Evolutionary conservation across 2,797 vertebrate genomes (phyloP), one percentile per base, ranked within the genome.

Genomic region (Dicrostonyx torquatus): DNA sequence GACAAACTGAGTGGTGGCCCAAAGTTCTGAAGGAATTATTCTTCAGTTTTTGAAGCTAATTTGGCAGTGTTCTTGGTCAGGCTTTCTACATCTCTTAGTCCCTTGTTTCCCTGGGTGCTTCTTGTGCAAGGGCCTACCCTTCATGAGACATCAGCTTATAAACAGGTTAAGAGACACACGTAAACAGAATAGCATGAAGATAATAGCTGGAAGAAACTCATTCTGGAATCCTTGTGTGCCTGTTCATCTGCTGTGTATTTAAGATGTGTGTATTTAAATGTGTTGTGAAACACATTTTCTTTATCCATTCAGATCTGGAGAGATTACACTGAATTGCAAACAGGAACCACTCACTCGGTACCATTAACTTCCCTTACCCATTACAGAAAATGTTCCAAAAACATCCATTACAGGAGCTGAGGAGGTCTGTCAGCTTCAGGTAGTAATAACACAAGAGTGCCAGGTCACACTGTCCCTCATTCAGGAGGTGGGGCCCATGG

Each of bases 11-110:
- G 13, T 77, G 37, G 40, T 89, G 29, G n/a, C 64, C 64, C 64
- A 91, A n/a, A 79, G 37, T 68, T 84, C 31, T 58, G 43, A 89
- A 87, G 72, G 22, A 85, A 79, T 92, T 75, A 11, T 29, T 90
- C 29, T 76, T 89, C 26, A 11, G 58, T 84, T 58, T 94, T 94
- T 91, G 80, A 90, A 90, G 86, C 31, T 90, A 76, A 77, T 37
- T 66, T 40, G 75, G 45, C 58, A 60, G 55, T 48, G 78, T 85
- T 89, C 76, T 82, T 77, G 6, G 72, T 72, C 48, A 70, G 62
- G 22, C 26, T 89, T 0, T 45, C 3, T 93, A 50, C 48, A 11
- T 83, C 37, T 89, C 84, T 82, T 84, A 66, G 72, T 48, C 79
- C 68, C 22, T 43, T 62, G 14, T 82, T 55, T 85, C 12, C 72